These are phyloP conservation scores for Acyrthosiphon pisum DNA, from an alignment of 1,140 invertebrate genomes.

Conservation along the genomic window DNA sequence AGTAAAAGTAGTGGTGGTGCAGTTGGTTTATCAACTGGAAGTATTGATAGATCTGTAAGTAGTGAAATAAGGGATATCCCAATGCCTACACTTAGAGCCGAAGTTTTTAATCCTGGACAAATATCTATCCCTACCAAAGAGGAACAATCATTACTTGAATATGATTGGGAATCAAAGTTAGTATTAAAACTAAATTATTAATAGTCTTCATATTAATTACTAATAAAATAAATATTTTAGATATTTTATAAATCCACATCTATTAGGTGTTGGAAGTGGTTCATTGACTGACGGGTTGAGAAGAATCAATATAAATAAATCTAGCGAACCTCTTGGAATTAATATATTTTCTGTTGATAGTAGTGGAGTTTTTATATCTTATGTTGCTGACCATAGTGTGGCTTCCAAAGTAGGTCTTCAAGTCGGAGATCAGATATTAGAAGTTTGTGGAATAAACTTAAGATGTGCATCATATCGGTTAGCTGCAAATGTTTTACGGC, in stretches of 20 bases:
- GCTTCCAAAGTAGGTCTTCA: slow-evolving; percentile 76
- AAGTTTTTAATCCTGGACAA: slow-evolving; percentile 74
- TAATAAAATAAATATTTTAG: slow-evolving; percentile 40
- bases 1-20: slow-evolving; percentile 88
- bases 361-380: slow-evolving; percentile 93
- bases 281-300: slow-evolving; percentile 83
- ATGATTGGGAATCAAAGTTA: slow-evolving; percentile 70
- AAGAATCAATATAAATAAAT: slow-evolving; percentile 89
- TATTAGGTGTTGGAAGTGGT: slow-evolving; percentile 64
- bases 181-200: slow-evolving; percentile 57
- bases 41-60: slow-evolving; percentile 77
- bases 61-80: slow-evolving; percentile 85
- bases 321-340: slow-evolving; percentile 90
- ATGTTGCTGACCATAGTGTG: slow-evolving; percentile 89
- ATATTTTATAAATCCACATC: slow-evolving; percentile 48
- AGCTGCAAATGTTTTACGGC: slow-evolving; percentile 88
- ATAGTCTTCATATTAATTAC: slow-evolving; percentile 44
- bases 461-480: slow-evolving; percentile 90
- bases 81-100: slow-evolving; percentile 87
- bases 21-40: slow-evolving; percentile 84
- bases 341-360: slow-evolving; percentile 87
- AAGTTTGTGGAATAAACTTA: slow-evolving; percentile 98
- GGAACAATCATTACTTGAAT: slow-evolving; percentile 77
- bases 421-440: slow-evolving; percentile 94
- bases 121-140: slow-evolving; percentile 64